phyloP scores from a whole-genome alignment of 2,113 vertebrate genomes.

The Protobothrops flavoviridis region DNA sequence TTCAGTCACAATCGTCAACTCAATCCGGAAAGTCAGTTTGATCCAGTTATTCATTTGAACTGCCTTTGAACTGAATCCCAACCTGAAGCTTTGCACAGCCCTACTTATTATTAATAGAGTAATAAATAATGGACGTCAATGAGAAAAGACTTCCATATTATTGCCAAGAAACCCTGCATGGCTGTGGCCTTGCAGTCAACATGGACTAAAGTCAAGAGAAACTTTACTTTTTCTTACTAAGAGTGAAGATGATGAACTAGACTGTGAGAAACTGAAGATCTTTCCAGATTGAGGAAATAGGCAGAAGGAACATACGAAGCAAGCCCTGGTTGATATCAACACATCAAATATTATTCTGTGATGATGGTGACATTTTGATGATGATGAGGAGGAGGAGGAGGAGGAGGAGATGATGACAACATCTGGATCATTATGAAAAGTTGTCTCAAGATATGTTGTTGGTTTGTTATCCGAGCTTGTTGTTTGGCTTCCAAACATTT shows the following conservation, averaged over 20 bases:
- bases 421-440: background rate
- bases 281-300: background rate
- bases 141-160: background rate
- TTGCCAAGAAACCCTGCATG: background rate
- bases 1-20: background rate
- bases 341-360: background rate
- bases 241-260: background rate
- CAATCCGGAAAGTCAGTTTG: background rate
- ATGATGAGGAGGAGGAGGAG: no score
- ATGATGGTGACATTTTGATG: background rate
- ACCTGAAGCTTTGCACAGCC: background rate
- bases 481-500: no score
- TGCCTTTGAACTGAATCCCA: background rate
- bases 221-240: background rate
- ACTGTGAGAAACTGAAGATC: background rate
- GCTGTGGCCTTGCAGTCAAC: background rate
- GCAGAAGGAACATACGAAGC: background rate
- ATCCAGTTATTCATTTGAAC: background rate
- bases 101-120: background rate
- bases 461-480: no score
- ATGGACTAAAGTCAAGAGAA: background rate
- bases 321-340: background rate
- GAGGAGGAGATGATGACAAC: no score
- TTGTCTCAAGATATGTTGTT: background rate
- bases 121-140: background rate